These are phyloP conservation scores for Chrysolina oricalcia DNA, from an alignment of 2,888 invertebrate species.

Conservation along the genomic window DNA sequence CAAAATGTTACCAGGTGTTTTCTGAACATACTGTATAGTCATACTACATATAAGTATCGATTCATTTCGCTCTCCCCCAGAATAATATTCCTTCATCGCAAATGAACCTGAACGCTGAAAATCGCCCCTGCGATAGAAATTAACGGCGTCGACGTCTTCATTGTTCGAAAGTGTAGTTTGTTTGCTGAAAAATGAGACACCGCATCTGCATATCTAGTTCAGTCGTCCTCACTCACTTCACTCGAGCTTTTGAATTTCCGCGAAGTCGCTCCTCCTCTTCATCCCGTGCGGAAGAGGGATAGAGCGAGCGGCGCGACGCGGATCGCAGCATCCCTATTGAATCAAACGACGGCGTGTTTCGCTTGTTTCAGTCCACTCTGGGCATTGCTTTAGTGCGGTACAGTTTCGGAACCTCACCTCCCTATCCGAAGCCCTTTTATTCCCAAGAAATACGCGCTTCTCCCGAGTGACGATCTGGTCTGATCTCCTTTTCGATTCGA, in stretches of 20 bases:
- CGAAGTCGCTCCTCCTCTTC: slow-evolving; percentile 37
- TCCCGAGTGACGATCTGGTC: slow-evolving; percentile 48
- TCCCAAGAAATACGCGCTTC: slow-evolving; percentile 59
- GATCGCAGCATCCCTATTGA: slow-evolving; percentile 63
- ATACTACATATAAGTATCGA: background rate
- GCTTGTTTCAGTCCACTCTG: slow-evolving; percentile 65
- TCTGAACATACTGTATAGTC: background rate
- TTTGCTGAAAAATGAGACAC: slow-evolving; percentile 26
- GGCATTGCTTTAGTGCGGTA: slow-evolving; percentile 67
- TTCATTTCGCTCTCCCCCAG: background rate
- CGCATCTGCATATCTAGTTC: slow-evolving; percentile 44
- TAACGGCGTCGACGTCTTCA: slow-evolving; percentile 22
- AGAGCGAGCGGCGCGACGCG: slow-evolving; percentile 57
- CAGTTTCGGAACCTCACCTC: slow-evolving; percentile 65
- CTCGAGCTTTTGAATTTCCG: slow-evolving; percentile 19
- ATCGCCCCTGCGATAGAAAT: background rate
- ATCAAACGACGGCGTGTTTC: slow-evolving; percentile 36
- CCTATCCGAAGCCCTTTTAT: slow-evolving; percentile 65
- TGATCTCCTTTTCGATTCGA: background rate
- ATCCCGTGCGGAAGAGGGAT: slow-evolving; percentile 49
- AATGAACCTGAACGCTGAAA: background rate
- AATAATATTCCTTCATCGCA: background rate
- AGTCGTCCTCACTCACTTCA: slow-evolving; percentile 26
- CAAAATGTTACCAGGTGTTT: background rate
- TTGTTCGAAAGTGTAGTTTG: slow-evolving; percentile 33